Evolutionary conservation across 2,888 invertebrate genomes (phyloP).

Genomic region (Stenoptilia bipunctidactyla): DNA sequence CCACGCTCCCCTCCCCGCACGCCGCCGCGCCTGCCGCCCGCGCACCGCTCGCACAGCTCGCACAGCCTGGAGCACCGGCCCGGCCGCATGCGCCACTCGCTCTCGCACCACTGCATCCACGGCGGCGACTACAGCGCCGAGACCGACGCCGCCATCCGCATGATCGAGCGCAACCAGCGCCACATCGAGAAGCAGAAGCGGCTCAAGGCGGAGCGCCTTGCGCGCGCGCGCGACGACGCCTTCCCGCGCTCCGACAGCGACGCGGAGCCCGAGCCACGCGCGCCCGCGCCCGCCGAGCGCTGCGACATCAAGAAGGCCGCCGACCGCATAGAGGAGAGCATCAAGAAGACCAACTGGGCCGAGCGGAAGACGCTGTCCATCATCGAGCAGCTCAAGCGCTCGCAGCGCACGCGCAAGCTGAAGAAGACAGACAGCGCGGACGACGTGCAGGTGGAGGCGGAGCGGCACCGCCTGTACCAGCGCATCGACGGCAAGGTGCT

Average conservation of each 20-base stretch:
- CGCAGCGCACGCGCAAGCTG: conserved; percentile 50
- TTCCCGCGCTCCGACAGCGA: conserved; percentile 54
- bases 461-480: conserved; percentile 53
- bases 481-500: conserved; percentile 64
- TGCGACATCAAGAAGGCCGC: conserved; percentile 50
- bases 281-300: conserved; percentile 25
- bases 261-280: conserved; percentile 35
- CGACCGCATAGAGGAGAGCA: conserved; percentile 55
- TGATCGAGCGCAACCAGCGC: conserved; percentile 72
- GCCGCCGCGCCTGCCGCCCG: conserved; percentile 27
- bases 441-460: conserved; percentile 59
- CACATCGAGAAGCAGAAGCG: conserved; percentile 69
- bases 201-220: conserved; percentile 47
- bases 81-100: conserved; percentile 50
- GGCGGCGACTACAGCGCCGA: conserved; percentile 70
- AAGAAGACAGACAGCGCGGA: conserved; percentile 57
- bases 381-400: conserved; percentile 56
- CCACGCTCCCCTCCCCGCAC: conserved; percentile 27
- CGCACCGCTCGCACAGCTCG: conserved; percentile 52
- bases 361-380: conserved; percentile 59
- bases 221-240: conserved; percentile 47
- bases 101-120: conserved; percentile 60
- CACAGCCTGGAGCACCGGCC: conserved; percentile 58
- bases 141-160: conserved; percentile 68
- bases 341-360: conserved; percentile 64